phyloP scores from a whole-genome alignment of 2,888 invertebrate genomes.

The Cheilosia soror region DNA sequence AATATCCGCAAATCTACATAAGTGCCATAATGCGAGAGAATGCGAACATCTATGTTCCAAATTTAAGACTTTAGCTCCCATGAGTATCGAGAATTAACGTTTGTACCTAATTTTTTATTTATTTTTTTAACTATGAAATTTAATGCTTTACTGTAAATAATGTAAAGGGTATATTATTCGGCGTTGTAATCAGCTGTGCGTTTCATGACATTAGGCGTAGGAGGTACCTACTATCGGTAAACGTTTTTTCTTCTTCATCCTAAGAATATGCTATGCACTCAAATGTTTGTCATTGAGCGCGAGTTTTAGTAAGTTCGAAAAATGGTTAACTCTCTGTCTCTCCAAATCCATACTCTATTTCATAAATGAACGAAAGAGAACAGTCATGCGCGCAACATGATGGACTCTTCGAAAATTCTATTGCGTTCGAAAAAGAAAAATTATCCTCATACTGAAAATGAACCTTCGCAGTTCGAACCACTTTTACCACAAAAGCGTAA shows the following conservation, averaged over 20 bases:
- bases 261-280: constrained; percentile 59
- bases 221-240: constrained; percentile 12
- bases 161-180: too few species aligned
- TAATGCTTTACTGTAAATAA: too few species aligned
- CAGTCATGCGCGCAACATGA: constrained; percentile 48
- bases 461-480: not conserved
- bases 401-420: constrained; percentile 5
- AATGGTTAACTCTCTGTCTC: constrained; percentile 17
- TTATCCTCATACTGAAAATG: not conserved
- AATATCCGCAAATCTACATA: too few species aligned
- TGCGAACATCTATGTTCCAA: too few species aligned
- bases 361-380: constrained; percentile 23
- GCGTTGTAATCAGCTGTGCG: not conserved
- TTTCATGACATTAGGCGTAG: not conserved
- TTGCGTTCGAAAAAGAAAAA: not conserved
- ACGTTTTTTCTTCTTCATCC: constrained; percentile 14
- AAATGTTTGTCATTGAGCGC: constrained; percentile 49
- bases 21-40: too few species aligned
- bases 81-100: too few species aligned
- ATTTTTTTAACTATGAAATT: too few species aligned
- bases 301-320: constrained; percentile 19
- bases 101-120: too few species aligned
- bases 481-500: not conserved
- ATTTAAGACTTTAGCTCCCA: too few species aligned
- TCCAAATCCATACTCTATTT: constrained; percentile 5